These are phyloP conservation scores for Ophion ellenae DNA, from an alignment of 2,888 invertebrate species.

Conservation along the genomic window DNA sequence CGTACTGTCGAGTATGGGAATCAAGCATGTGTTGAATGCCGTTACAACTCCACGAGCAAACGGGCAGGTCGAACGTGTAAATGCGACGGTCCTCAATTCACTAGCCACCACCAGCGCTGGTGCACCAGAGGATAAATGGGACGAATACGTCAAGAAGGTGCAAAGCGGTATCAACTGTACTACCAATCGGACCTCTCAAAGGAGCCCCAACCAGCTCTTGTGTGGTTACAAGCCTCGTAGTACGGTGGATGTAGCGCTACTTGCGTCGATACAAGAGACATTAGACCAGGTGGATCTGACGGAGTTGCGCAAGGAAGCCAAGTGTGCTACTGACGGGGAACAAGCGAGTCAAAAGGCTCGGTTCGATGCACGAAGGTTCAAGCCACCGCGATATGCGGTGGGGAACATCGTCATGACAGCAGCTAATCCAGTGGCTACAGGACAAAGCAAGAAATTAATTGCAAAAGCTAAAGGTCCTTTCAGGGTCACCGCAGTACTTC, in stretches of 20 bases:
- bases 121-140: slow-evolving; percentile 49
- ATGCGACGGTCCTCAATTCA: slow-evolving; percentile 73
- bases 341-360: slow-evolving; percentile 53
- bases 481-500: too few species aligned
- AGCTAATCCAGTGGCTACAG: too few species aligned
- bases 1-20: slow-evolving; percentile 74
- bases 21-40: slow-evolving; percentile 74
- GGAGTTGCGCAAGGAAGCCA: slow-evolving; percentile 57
- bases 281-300: slow-evolving; percentile 61
- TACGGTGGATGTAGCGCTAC: too few species aligned
- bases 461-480: too few species aligned
- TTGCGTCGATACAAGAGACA: too few species aligned
- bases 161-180: too few species aligned
- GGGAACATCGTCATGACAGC: too few species aligned
- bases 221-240: too few species aligned
- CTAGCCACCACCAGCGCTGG: slow-evolving; percentile 69
- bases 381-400: slow-evolving; percentile 59
- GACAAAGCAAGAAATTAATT: too few species aligned
- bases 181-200: too few species aligned
- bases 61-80: slow-evolving; percentile 78
- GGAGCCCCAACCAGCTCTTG: too few species aligned
- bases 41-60: slow-evolving; percentile 77
- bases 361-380: slow-evolving; percentile 58
- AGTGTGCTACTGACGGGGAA: slow-evolving; percentile 49
- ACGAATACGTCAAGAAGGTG: too few species aligned